These are phyloP conservation scores for Siniperca undulata DNA, from an alignment of 2,797 vertebrate genomes.

Conservation along the genomic window DNA sequence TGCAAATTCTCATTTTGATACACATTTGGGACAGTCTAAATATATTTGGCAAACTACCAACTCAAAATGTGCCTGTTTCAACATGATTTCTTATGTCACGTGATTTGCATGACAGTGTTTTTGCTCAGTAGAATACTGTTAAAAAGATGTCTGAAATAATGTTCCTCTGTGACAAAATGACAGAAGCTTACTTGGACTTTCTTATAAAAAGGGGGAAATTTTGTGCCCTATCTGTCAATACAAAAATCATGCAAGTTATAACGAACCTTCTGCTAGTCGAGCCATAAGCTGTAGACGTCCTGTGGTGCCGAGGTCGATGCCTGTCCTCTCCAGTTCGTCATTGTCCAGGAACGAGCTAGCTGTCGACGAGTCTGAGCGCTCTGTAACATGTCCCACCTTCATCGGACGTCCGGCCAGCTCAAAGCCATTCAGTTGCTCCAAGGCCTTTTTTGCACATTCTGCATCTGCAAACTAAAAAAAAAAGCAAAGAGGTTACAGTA, in stretches of 20 bases:
- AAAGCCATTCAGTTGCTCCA: constrained; percentile 98
- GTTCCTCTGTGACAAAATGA: background rate
- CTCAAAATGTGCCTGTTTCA: too few species aligned
- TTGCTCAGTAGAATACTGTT: background rate
- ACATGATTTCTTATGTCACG: background rate
- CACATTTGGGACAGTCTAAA: too few species aligned
- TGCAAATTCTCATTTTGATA: too few species aligned
- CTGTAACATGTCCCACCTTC: constrained; percentile 99
- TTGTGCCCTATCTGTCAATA: background rate
- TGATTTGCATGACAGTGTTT: background rate
- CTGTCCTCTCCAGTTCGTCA: constrained; percentile 97
- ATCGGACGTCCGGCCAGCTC: constrained; percentile 97
- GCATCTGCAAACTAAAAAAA: constrained; percentile 94
- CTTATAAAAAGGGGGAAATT: background rate
- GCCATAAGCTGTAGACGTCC: constrained; percentile 98
- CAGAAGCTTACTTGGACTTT: background rate
- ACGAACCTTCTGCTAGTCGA: constrained; percentile 94
- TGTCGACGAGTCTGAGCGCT: constrained; percentile 96
- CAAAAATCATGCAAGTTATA: too few species aligned
- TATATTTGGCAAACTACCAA: too few species aligned
- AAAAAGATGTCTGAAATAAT: background rate
- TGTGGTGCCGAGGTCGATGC: constrained; percentile 98
- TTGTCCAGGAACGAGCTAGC: constrained; percentile 99
- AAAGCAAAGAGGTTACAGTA: background rate
- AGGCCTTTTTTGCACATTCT: constrained; percentile 98